These are phyloP conservation scores for Rhopalosiphum nymphaeae DNA, from an alignment of 2,888 invertebrate genomes.

Conservation along the genomic window DNA sequence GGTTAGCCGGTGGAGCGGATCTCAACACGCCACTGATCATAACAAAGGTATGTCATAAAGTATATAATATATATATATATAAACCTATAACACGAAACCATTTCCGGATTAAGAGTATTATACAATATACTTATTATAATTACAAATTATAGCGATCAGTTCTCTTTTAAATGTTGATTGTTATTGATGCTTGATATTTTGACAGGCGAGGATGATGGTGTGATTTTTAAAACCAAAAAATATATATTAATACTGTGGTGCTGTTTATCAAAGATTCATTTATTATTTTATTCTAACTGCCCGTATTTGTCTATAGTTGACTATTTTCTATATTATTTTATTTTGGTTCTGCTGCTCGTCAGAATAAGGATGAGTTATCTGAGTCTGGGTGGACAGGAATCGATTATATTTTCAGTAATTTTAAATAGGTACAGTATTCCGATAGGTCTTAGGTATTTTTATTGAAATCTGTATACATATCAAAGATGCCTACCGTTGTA, in stretches of 20 bases:
- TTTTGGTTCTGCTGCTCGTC: background rate
- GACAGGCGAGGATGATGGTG: background rate
- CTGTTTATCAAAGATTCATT: background rate
- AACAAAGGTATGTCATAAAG: constrained; percentile 78
- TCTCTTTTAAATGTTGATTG: background rate
- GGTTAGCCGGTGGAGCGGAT: constrained; percentile 88
- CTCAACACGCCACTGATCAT: constrained; percentile 87
- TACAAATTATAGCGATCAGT: background rate
- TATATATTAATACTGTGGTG: background rate
- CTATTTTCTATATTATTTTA: background rate
- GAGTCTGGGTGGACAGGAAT: background rate
- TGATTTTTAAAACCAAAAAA: background rate
- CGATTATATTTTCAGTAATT: background rate
- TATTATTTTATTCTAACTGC: background rate
- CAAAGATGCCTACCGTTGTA: background rate
- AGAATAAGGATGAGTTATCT: background rate
- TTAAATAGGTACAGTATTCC: background rate
- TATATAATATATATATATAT: background rate
- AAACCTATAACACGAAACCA: background rate
- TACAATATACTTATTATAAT: too few relatives aligned
- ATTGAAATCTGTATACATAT: background rate
- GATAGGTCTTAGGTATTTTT: background rate
- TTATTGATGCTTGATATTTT: background rate
- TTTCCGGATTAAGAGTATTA: background rate
- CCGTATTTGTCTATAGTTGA: background rate